Base-by-base conservation (phyloP, 1,140 invertebrate genomes). In the Ctenoplectra terminalis region DNA sequence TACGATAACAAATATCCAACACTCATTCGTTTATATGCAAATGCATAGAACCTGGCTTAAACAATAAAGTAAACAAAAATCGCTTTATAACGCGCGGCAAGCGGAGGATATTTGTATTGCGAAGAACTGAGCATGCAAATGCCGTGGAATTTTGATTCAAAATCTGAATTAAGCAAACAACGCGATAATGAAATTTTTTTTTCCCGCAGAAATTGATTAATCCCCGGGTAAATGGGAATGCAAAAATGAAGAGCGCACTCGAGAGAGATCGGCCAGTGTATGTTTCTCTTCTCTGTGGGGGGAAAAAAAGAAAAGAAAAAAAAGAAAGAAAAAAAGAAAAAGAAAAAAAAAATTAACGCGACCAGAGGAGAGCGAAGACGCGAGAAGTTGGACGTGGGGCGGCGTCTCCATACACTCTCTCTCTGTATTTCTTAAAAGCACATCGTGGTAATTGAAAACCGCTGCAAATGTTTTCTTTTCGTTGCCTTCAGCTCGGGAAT, bases 381-480 rank as follows among this genome's bases (percentile, higher is more conserved):
- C n/a, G n/a, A 3, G 5, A 54, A 54, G n/a, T 23, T 37, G 23
- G 17, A 66, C 11, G 34, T 9, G 9, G 2, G 13, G 54, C 0
- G 1, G 17, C 31, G 34, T 64, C 60, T 40, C 17, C 46, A 63
- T 52, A 52, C 74, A 26, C 34, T n/a, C 60, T 11, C 3, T 8
- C 23, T 23, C 34, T 66, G 7, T 67, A 67, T 76, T 67, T 56
- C 74, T 76, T 76, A 67, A 76, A 54, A 76, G 74, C 74, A n/a
- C 61, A 67, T 67, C 61, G 46, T 43, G 20, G n/a, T 67, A 76
- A 76, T 76, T 76, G 74, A 64, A 74, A 76, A 48, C 61, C 61
- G 34, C n/a, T 34, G 61, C 37, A 67, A 54, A 76, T 67, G 74
- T 67, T 76, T 76, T 48, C 34, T 67, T 76, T 52, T 29, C 61